Evolutionary conservation across 2,797 vertebrate genomes (phyloP).

Genomic region (Rhynchotus rufescens): DNA sequence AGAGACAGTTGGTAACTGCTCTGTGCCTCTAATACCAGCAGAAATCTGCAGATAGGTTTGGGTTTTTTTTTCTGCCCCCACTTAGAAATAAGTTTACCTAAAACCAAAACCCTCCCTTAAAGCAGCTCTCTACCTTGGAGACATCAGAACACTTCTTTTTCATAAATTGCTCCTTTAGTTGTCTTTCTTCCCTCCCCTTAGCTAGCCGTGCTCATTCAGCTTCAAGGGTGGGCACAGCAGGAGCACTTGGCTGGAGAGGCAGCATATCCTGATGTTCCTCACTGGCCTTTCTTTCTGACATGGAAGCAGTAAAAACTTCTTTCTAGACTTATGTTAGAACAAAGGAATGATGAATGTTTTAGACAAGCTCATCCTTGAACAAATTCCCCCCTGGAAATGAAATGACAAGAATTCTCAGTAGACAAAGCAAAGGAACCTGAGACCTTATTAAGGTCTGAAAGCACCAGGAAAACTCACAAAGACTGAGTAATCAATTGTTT

Average conservation of each 20-base stretch:
- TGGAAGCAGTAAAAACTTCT: background rate
- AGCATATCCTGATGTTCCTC: background rate
- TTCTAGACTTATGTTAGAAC: background rate
- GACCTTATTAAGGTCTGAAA: slow-evolving; percentile 3
- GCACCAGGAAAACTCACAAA: background rate
- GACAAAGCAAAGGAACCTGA: background rate
- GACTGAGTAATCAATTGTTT: background rate
- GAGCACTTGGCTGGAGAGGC: background rate
- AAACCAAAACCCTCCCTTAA: background rate
- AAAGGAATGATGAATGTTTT: background rate
- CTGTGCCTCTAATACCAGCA: background rate
- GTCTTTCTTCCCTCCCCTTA: background rate
- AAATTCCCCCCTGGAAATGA: background rate
- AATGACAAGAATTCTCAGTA: background rate
- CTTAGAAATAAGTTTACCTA: background rate
- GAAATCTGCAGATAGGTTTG: background rate
- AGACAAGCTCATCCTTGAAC: background rate
- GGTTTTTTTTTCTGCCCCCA: background rate
- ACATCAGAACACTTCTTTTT: background rate
- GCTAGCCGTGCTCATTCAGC: background rate
- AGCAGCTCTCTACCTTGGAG: background rate
- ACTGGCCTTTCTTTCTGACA: background rate
- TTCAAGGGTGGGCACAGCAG: background rate
- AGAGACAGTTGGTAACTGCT: background rate
- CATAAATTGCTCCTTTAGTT: background rate